Percentiles rank a stretch among this genome's conserved stretches.
Evolutionary conservation across 2,888 invertebrate species (phyloP).

Genomic region (Incurvaria masculella): DNA sequence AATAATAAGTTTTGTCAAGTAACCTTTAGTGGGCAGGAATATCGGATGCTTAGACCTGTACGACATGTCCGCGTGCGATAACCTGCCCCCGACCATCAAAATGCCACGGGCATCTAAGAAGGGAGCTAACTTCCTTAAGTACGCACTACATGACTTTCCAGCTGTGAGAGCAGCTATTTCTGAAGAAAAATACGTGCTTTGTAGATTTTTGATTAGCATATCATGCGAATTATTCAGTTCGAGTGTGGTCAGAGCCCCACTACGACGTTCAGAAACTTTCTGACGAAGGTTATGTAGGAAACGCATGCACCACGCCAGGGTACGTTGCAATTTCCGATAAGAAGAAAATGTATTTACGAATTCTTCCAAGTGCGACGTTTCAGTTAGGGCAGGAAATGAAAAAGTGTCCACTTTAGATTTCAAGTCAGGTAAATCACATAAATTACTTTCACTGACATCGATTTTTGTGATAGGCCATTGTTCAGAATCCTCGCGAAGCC

Average conservation of each 20-base stretch:
- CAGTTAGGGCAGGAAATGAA: no score
- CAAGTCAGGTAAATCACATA: neutral
- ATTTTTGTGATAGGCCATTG: neutral
- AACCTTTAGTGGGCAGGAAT: neutral
- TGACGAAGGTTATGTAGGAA: neutral
- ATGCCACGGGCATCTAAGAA: slow-evolving; percentile 2
- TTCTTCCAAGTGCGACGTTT: no score
- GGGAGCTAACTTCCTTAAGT: neutral
- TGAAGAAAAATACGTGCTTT: neutral
- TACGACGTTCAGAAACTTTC: neutral
- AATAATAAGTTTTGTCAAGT: neutral
- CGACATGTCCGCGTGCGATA: neutral
- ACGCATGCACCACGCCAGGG: neutral
- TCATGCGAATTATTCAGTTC: neutral
- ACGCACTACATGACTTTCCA: neutral
- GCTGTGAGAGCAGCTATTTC: neutral
- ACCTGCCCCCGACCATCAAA: slow-evolving; percentile 19
- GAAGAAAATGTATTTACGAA: neutral
- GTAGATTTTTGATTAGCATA: neutral
- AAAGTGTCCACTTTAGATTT: no score
- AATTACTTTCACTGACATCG: no score
- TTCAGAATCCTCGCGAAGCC: neutral
- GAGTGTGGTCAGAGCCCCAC: neutral
- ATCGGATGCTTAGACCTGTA: neutral
- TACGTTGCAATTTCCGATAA: neutral